Evolutionary conservation across 2,888 invertebrate species (phyloP).

Genomic region (Antheraea assamensis): DNA sequence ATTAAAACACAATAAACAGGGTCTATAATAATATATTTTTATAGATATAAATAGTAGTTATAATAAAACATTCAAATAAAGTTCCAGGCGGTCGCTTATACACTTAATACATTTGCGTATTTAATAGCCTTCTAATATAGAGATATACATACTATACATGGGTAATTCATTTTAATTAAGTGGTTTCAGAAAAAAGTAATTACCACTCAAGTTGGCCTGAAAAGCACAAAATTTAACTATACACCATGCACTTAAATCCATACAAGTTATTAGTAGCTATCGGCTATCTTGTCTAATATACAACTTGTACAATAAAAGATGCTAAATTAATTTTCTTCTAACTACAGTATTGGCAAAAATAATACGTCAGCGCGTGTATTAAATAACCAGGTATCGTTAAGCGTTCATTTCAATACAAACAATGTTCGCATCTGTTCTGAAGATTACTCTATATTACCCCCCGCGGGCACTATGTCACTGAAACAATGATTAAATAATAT

Average conservation of each 20-base stretch:
- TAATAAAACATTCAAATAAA: background rate
- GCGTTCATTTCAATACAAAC: background rate
- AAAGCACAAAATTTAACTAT: background rate
- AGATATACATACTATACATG: background rate
- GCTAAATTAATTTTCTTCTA: background rate
- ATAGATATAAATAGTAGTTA: background rate
- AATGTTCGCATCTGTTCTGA: background rate
- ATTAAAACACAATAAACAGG: too few relatives aligned
- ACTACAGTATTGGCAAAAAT: background rate
- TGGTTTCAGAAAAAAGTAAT: background rate
- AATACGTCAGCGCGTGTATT: background rate
- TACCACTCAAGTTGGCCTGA: background rate
- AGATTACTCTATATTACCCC: background rate
- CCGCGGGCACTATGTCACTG: background rate
- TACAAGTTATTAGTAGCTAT: background rate
- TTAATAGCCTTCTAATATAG: background rate
- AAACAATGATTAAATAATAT: background rate
- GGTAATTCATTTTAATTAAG: background rate
- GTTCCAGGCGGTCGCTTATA: background rate
- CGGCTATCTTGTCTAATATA: background rate
- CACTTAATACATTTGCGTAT: background rate
- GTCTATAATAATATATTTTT: background rate
- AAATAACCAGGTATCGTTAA: background rate
- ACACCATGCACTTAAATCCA: background rate
- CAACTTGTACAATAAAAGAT: background rate